Conservation (phyloP, 2,113 vertebrate genomes). For the Apodemus sylvaticus region DNA sequence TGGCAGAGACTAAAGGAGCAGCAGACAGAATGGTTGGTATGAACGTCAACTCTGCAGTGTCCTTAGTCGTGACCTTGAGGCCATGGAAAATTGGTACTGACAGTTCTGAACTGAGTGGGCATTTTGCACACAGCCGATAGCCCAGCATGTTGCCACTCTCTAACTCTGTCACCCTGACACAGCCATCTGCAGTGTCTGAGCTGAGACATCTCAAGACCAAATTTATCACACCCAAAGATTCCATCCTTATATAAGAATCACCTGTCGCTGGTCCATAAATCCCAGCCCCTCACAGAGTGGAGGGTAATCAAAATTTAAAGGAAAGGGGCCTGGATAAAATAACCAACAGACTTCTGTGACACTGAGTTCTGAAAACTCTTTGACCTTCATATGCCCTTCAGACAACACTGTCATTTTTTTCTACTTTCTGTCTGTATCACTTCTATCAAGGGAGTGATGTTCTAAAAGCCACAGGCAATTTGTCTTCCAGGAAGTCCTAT, state of each 20-base stretch:
- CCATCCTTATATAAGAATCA: conserved; percentile 74
- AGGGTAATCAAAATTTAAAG: conserved; percentile 63
- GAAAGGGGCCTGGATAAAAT: conserved; percentile 55
- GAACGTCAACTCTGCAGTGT: not conserved
- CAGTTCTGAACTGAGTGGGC: conserved; percentile 12
- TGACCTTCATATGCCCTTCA: conserved; percentile 18
- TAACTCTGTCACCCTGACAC: conserved; percentile 55
- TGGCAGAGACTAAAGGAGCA: not conserved
- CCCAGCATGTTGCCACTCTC: conserved; percentile 50
- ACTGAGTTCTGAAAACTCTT: conserved; percentile 56
- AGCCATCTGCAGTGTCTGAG: conserved; percentile 66
- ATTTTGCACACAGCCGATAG: conserved; percentile 42
- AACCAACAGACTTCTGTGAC: conserved; percentile 58
- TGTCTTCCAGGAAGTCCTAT: conserved; percentile 53
- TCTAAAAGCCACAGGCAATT: conserved; percentile 21
- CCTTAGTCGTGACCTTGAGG: conserved; percentile 70
- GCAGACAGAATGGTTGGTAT: not conserved
- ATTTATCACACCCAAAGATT: conserved; percentile 70
- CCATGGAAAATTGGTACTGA: conserved; percentile 33
- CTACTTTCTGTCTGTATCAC: conserved; percentile 12
- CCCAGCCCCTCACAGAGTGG: conserved; percentile 58
- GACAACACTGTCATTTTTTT: conserved; percentile 52
- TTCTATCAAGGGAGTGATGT: not conserved
- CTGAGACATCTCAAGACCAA: conserved; percentile 61
- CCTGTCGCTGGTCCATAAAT: conserved; percentile 59